These are phyloP conservation scores for Cassiopea xamachana DNA, from an alignment of 30 jellyfish, hydroid and myxozoan species.

Conservation along the genomic window DNA sequence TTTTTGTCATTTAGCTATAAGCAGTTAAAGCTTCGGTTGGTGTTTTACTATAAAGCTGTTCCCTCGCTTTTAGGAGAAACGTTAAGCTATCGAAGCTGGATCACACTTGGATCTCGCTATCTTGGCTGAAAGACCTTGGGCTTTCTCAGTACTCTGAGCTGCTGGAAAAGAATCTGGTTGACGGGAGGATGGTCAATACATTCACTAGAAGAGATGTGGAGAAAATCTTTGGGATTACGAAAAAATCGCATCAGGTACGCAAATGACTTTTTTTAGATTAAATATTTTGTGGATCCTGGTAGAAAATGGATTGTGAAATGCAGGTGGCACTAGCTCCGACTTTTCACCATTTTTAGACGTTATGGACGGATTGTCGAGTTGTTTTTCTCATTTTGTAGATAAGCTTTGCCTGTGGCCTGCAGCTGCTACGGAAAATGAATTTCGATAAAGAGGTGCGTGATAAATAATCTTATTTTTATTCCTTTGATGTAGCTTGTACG, in stretches of 20 bases:
- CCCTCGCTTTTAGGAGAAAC: slow-evolving; percentile 48
- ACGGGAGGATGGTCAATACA: slow-evolving; percentile 72
- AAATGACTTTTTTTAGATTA: neutral
- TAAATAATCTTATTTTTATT: neutral
- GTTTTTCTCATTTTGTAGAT: slow-evolving; percentile 26
- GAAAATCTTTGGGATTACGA: slow-evolving; percentile 59
- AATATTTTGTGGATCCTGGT: too few relatives aligned
- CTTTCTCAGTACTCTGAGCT: slow-evolving; percentile 66
- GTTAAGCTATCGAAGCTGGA: slow-evolving; percentile 69
- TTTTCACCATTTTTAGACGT: too few relatives aligned
- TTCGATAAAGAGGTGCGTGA: slow-evolving; percentile 75
- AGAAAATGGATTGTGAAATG: too few relatives aligned
- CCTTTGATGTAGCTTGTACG: neutral
- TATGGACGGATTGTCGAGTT: too few relatives aligned
- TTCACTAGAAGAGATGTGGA: slow-evolving; percentile 73
- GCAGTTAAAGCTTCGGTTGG: neutral
- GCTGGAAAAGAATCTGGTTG: slow-evolving; percentile 76
- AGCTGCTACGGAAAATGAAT: slow-evolving; percentile 62
- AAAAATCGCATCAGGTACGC: slow-evolving; percentile 76
- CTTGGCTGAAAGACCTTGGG: slow-evolving; percentile 84
- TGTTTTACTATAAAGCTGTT: neutral
- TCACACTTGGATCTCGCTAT: slow-evolving; percentile 75
- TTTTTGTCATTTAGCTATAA: too few relatives aligned
- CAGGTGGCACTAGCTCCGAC: too few relatives aligned
- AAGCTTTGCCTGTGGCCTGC: slow-evolving; percentile 75